Base-by-base conservation (phyloP, 1,140 invertebrate genomes). In the Arion vulgaris region DNA sequence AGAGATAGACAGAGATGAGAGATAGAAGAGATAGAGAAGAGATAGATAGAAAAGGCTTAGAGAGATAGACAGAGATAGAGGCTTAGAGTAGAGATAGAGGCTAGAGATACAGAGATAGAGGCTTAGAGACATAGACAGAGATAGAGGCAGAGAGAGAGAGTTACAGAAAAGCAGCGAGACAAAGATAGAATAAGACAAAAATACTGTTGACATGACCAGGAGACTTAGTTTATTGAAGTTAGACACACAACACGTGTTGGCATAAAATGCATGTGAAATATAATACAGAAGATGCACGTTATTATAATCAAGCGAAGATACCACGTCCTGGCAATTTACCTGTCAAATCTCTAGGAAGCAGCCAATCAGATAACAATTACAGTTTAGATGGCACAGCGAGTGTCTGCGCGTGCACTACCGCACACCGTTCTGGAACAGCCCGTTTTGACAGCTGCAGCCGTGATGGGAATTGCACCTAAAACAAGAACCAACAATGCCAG, bases 361-460 rank as follows among this genome's bases (percentile, higher is more conserved):
- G 74, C 39, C 41, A 49, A 53, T 76, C 41, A 53, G 41, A 28
- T 53, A 53, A 53, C 74, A 53, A 49, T 76, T 76, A 53, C 74
- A 19, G 74, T 41, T 19, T 51, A n/a, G 41, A 76, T 76, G 49
- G 49, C n/a, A 45, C 74, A 17, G 36, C n/a, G 32, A 76, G 45
- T 76, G 74, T 76, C 74, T 53, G 49, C 71, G 38, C 23, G 71
- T 41, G 36, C 71, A 72, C 23, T 39, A 41, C 23, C 17, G 36
- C 26, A 41, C 36, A 9, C 71, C 17, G 28, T 72, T 72, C 36
- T 72, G 5, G 71, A 72, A 41, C 71, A 2, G 71, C 4, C 23
- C 36, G 38, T n/a, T 39, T 39, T 72, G 38, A 26, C 23, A 9
- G 71, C 11, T 72, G 38, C 71, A 32, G 5, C 26, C 71, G 4